Evolutionary conservation across 2,113 vertebrate species (phyloP).

Genomic region (Corythaixoides concolor): DNA sequence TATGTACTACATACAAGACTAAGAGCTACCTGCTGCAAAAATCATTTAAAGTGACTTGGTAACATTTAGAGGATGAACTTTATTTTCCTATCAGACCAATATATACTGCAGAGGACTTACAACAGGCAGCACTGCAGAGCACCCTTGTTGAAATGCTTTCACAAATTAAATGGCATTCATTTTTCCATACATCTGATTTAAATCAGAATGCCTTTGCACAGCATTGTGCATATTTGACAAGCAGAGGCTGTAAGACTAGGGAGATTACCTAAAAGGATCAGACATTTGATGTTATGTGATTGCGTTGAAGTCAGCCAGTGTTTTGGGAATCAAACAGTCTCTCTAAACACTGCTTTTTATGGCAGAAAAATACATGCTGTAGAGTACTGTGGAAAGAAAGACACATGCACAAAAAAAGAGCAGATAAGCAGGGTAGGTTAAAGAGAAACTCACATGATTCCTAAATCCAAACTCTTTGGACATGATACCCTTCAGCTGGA

Average conservation of each 20-base stretch:
- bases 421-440: not conserved
- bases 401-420: not conserved
- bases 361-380: not conserved
- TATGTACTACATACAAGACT: not conserved
- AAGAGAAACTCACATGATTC: not conserved
- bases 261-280: not conserved
- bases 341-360: not conserved
- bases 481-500: not conserved
- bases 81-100: not conserved
- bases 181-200: not conserved
- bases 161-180: not conserved
- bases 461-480: not conserved
- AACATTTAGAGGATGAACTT: not conserved
- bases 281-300: rapidly evolving
- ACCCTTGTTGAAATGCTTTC: not conserved
- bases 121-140: not conserved
- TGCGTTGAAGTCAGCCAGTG: rapidly evolving
- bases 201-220: not conserved
- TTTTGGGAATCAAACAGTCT: not conserved
- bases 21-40: not conserved
- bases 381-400: not conserved
- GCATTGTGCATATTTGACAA: not conserved
- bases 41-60: rapidly evolving
- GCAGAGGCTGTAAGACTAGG: not conserved
- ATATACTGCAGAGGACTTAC: not conserved